Conservation (phyloP, 2,888 invertebrate genomes). For the Parnassius glacialis region DNA sequence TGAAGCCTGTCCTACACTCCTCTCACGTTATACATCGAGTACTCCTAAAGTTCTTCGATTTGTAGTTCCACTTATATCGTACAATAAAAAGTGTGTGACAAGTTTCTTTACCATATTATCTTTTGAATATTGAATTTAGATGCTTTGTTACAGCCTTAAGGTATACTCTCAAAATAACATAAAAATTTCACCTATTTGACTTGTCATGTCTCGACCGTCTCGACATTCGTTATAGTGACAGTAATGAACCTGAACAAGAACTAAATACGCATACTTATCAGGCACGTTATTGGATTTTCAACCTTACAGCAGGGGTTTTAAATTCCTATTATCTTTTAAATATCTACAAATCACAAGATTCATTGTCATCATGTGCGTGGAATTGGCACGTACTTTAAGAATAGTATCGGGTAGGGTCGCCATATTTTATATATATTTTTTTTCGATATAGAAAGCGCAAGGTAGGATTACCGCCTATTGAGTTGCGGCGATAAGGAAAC, state of each 20-base stretch:
- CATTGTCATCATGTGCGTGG: not conserved
- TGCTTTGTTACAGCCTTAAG: conserved; percentile 1
- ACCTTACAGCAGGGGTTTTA: not conserved
- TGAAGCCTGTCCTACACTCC: no score
- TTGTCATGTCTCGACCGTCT: conserved; percentile 26
- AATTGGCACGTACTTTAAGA: not conserved
- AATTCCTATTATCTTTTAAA: not conserved
- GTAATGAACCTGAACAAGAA: conserved; percentile 6
- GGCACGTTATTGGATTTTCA: not conserved
- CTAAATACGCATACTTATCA: conserved; percentile 2
- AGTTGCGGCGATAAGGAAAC: no score
- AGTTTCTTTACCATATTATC: not conserved
- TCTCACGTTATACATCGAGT: no score
- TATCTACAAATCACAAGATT: not conserved
- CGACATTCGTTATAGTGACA: conserved; percentile 29
- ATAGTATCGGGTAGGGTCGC: not conserved
- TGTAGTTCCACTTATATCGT: no score
- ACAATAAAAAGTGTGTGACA: not conserved
- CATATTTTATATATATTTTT: not conserved
- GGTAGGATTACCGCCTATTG: no score
- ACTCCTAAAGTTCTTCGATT: no score
- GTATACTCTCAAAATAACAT: conserved; percentile 14
- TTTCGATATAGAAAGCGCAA: not conserved
- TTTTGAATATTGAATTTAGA: not conserved
- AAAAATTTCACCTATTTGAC: conserved; percentile 34